Evolutionary conservation across 2,113 vertebrate species (phyloP).

Genomic region (Coptodon rendalli): DNA sequence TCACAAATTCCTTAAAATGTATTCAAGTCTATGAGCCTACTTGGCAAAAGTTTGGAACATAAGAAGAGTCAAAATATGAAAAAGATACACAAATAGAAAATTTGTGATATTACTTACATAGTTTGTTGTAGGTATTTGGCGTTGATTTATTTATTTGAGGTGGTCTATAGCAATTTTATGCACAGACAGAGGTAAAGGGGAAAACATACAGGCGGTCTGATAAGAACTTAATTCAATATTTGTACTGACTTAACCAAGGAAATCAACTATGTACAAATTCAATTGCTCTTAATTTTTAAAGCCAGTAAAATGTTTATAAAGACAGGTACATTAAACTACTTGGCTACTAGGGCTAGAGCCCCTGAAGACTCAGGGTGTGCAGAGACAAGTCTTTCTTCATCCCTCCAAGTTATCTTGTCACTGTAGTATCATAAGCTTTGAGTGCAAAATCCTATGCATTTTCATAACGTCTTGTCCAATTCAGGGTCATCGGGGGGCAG

Average conservation of each 20-base stretch:
- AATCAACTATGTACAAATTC: not conserved
- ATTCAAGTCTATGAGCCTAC: not conserved
- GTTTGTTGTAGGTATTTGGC: not conserved
- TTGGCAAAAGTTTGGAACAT: not conserved
- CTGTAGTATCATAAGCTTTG: not conserved
- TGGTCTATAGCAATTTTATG: not conserved
- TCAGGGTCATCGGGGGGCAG: fast-evolving
- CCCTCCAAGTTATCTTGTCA: not conserved
- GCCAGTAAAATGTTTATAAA: not conserved
- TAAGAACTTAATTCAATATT: not conserved
- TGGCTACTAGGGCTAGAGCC: not conserved
- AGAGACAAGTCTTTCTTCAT: not conserved
- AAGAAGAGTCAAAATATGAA: not conserved
- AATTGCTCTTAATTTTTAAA: not conserved
- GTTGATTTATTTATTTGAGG: not conserved
- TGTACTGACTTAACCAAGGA: not conserved
- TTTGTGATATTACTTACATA: not conserved
- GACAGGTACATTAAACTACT: not conserved
- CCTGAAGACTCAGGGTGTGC: not conserved
- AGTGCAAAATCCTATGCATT: not conserved
- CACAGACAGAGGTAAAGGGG: not conserved
- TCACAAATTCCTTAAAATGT: not conserved
- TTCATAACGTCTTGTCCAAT: not conserved
- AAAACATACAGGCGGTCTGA: not conserved
- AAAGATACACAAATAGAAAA: not conserved